Base-by-base conservation (phyloP, 2,797 vertebrate genomes). In the Pseudomugil gertrudae region DNA sequence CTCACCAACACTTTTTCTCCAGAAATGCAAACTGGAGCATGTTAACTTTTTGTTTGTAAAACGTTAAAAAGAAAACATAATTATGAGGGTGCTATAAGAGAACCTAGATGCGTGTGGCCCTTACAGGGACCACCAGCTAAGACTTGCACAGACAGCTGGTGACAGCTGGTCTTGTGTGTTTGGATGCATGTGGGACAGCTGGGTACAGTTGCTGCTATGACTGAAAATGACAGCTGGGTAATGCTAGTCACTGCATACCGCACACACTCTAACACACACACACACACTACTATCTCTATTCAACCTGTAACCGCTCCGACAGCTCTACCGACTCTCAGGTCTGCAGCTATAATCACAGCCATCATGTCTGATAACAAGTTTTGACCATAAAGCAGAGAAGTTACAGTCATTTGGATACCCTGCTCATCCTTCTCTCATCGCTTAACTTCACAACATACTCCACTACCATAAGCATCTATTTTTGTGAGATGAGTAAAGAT, bases 141-240 rank as follows among this genome's bases (percentile, higher is more conserved):
- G 67, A 66, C 51, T 35, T 81, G 64, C 79, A 50, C 14, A 43
- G 72, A 79, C 84, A 86, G 77, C 66, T 85, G 78, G 65, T 23
- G 47, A 63, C 79, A 81, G 67, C 63, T 82, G 83, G 57, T 79
- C 57, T 66, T 11, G 27, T 74, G 55, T 57, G 29, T 66, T 56
- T 61, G 48, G 61, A 47, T 67, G 36, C 27, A 23, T 56, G 72
- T 62, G 63, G 48, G 83, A 76, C 79, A 79, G 80, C 81, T 80
- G 74, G 58, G 33, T 62, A 64, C 78, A 69, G 78, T 79, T 78
- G 66, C 56, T 57, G 21, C 38, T 38, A 4, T 77, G 86, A 88
- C 80, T 74, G 78, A 79, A 85, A 82, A 68, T 64, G 87, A 87
- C 86, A 86, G 80, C 74, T 23, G 77, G 76, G 54, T 51, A 75